Conservation (phyloP, 2,797 vertebrate species). For the Gymnocypris eckloni region DNA sequence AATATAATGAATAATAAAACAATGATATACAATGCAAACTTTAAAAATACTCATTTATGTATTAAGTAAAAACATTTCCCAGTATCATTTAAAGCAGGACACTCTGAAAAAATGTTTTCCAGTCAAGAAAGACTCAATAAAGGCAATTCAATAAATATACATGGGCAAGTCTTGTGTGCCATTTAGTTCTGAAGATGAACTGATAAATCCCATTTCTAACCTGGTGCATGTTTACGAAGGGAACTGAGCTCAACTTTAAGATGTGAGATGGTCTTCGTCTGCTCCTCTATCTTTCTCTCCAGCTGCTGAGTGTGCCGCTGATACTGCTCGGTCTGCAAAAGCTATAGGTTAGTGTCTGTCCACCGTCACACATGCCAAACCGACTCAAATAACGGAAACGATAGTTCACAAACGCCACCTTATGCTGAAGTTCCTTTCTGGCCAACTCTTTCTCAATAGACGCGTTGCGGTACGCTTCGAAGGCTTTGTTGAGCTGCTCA, state of each 20-base stretch:
- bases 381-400: not conserved
- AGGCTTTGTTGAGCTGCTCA: conserved; percentile 98
- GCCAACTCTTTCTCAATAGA: conserved; percentile 93
- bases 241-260: conserved; percentile 78
- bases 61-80: not conserved
- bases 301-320: conserved; percentile 87
- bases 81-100: not conserved
- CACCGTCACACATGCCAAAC: not conserved
- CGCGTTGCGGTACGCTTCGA: conserved; percentile 94
- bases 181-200: not conserved
- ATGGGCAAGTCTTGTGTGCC: not conserved
- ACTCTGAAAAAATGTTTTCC: not conserved
- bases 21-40: not conserved
- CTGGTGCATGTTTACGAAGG: conserved; percentile 70
- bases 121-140: not conserved
- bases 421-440: conserved; percentile 88
- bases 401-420: conserved; percentile 73
- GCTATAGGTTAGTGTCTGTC: conserved; percentile 6
- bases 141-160: not conserved
- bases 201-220: conserved; percentile 57
- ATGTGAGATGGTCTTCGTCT: conserved; percentile 84
- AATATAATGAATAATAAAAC: not conserved
- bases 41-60: not conserved
- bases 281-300: conserved; percentile 89
- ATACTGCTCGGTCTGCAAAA: conserved; percentile 91